Percentiles rank a stretch among this genome's conserved stretches.
Evolutionary conservation across 2,888 invertebrate species (phyloP).

Genomic region (Mamestra brassicae): DNA sequence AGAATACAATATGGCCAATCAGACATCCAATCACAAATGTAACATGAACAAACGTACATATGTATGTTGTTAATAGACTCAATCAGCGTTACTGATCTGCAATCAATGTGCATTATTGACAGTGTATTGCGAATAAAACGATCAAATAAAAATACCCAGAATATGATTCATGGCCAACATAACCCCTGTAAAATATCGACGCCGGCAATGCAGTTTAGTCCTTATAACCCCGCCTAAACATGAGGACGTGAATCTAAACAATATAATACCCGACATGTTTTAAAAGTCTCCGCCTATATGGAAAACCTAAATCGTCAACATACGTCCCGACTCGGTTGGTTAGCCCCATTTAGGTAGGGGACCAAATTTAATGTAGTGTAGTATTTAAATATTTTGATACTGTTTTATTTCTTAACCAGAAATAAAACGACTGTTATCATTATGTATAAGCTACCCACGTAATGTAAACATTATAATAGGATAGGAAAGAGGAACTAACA

Average conservation of each 20-base stretch:
- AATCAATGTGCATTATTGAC: slow-evolving; percentile 72
- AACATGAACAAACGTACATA: slow-evolving; percentile 32
- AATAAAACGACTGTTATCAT: background rate
- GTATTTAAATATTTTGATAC: slow-evolving; percentile 32
- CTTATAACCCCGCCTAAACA: slow-evolving; percentile 46
- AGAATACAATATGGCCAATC: slow-evolving; percentile 36
- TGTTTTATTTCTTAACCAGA: slow-evolving; percentile 17
- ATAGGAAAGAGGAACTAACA: background rate
- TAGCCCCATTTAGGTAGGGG: slow-evolving; percentile 68
- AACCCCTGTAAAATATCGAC: slow-evolving; percentile 50
- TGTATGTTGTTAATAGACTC: slow-evolving; percentile 35
- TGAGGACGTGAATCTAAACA: slow-evolving; percentile 67
- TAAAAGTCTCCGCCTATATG: slow-evolving; percentile 58
- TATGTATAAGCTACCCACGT: background rate
- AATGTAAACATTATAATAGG: slow-evolving; percentile 9
- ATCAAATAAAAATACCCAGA: slow-evolving; percentile 67
- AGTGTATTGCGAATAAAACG: slow-evolving; percentile 56
- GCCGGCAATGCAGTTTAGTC: slow-evolving; percentile 44
- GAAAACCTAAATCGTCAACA: slow-evolving; percentile 60
- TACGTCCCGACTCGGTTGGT: slow-evolving; percentile 74
- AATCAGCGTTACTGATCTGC: slow-evolving; percentile 66
- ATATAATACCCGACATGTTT: slow-evolving; percentile 64
- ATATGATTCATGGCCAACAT: slow-evolving; percentile 74
- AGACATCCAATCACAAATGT: slow-evolving; percentile 53
- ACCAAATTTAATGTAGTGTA: slow-evolving; percentile 72